Evolutionary conservation across 1,140 invertebrate species (phyloP).

Genomic region (Phocides pigmalion): DNA sequence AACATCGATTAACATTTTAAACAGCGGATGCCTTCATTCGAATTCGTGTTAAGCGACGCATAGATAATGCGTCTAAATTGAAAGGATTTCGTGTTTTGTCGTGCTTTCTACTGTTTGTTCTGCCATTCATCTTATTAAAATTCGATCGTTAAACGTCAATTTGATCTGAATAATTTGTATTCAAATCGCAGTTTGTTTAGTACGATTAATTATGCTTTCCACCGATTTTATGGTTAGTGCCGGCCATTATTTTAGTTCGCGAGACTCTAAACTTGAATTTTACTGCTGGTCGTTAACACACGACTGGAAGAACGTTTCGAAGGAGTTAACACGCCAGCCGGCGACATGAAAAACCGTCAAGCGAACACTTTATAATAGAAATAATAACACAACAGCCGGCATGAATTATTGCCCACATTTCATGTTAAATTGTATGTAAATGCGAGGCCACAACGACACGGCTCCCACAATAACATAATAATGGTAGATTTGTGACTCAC

Average conservation of each 20-base stretch:
- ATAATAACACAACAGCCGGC: constrained; percentile 73
- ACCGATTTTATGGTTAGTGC: constrained; percentile 26
- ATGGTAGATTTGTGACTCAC: constrained; percentile 82
- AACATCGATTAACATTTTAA: constrained; percentile 77
- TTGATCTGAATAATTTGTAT: constrained; percentile 60
- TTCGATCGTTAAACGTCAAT: constrained; percentile 47
- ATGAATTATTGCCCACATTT: constrained; percentile 81
- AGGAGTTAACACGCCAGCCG: constrained; percentile 59
- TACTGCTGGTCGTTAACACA: constrained; percentile 50
- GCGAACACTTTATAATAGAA: constrained; percentile 79
- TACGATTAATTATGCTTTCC: constrained; percentile 34
- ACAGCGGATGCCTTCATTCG: constrained; percentile 71
- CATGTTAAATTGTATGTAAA: constrained; percentile 83
- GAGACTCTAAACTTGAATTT: constrained; percentile 40
- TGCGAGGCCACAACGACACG: constrained; percentile 68
- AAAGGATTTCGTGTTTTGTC: constrained; percentile 50
- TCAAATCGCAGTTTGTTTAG: constrained; percentile 43
- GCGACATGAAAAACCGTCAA: constrained; percentile 65
- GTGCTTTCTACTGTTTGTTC: constrained; percentile 48
- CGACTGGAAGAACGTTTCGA: constrained; percentile 43
- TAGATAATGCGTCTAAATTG: constrained; percentile 66
- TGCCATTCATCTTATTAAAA: constrained; percentile 37
- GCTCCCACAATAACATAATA: constrained; percentile 83
- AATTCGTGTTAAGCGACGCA: constrained; percentile 68
- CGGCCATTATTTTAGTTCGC: constrained; percentile 28